Evolutionary conservation across 2,113 vertebrate genomes (phyloP), one percentile per base, ranked within the genome.

Genomic region (Xerus inauris): DNA sequence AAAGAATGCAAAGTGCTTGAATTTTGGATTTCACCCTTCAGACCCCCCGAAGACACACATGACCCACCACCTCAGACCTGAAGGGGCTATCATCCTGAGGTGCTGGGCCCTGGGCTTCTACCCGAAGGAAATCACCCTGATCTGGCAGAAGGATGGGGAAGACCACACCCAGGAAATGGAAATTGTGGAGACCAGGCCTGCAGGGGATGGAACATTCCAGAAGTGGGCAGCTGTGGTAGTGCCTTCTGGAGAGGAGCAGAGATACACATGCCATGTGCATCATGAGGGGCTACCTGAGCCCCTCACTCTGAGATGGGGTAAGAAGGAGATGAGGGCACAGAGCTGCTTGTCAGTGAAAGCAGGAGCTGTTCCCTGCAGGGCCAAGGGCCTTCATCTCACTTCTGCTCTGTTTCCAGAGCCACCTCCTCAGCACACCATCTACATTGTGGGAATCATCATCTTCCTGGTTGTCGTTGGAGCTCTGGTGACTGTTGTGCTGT

Each of bases 231-330:
- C 76, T 80, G 57, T 69, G 35, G 32, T 64, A 26, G 59, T 80
- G 6, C 75, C 87, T 90, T 40, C 75, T 90, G 87, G 72, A 5
- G 42, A 89, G 57, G 87, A 77, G 8, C 42, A 49, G 40, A 64
- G 13, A 49, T 89, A 90, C 26, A 90, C 59, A 0, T 67, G 88
- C n/a, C 45, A n/a, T n/a, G n/a, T n/a, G n/a, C n/a, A n/a, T n/a
- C n/a, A n/a, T n/a, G 87, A 79, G 16, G 73, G 87, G 59, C 59
- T 89, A 26, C 45, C n/a, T 42, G 76, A 69, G 88, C 76, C 64
- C 38, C 38, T 57, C 8, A 42, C n/a, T 49, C 94, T 2, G 24
- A 90, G 95, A 24, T 99, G 98, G 98, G 59, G 98, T 98, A 35
- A 98, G 98, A 4, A 8, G 13, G 24, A 17, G 40, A 7, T n/a